phyloP scores from a whole-genome alignment of 2,888 invertebrate species.

The Oscheius sp. region DNA sequence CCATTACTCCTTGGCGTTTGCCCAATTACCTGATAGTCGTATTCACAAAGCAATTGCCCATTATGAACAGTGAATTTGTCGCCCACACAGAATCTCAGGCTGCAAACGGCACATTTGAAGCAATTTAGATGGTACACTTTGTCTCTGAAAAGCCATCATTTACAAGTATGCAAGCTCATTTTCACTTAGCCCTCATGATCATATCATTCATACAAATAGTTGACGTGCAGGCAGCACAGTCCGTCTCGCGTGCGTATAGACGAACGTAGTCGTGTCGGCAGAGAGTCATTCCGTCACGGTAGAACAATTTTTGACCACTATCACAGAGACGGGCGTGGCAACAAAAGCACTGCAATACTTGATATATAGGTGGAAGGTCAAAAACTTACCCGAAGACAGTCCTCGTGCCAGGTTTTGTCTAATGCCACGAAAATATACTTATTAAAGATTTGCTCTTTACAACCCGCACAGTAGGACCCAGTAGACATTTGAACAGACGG shows the following conservation, averaged over 20 bases:
- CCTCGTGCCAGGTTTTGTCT: slow-evolving; percentile 28
- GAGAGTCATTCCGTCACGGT: slow-evolving; percentile 27
- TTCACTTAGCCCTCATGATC: slow-evolving; percentile 26
- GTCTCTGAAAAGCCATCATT: slow-evolving; percentile 15
- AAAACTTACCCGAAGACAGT: slow-evolving; percentile 24
- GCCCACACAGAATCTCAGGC: slow-evolving; percentile 23
- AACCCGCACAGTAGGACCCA: slow-evolving; percentile 19
- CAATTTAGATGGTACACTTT: slow-evolving; percentile 24
- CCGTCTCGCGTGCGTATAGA: slow-evolving; percentile 13
- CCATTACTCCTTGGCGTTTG: neutral
- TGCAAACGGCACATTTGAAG: slow-evolving; percentile 30
- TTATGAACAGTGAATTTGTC: slow-evolving; percentile 21
- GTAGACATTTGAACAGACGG: slow-evolving; percentile 20
- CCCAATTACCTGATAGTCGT: slow-evolving; percentile 21
- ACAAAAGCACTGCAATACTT: slow-evolving; percentile 19
- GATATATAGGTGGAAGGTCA: neutral
- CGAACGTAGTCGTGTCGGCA: slow-evolving; percentile 26
- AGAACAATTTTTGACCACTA: slow-evolving; percentile 3
- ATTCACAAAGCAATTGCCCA: slow-evolving; percentile 25
- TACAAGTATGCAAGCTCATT: neutral
- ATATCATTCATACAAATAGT: slow-evolving; percentile 9
- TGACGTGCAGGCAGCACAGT: slow-evolving; percentile 11
- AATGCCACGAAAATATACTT: slow-evolving; percentile 18
- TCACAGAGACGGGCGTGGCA: slow-evolving; percentile 14
- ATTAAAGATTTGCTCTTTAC: slow-evolving; percentile 15